phyloP scores from a whole-genome alignment of 2,888 invertebrate species.

The Clostera curtula region DNA sequence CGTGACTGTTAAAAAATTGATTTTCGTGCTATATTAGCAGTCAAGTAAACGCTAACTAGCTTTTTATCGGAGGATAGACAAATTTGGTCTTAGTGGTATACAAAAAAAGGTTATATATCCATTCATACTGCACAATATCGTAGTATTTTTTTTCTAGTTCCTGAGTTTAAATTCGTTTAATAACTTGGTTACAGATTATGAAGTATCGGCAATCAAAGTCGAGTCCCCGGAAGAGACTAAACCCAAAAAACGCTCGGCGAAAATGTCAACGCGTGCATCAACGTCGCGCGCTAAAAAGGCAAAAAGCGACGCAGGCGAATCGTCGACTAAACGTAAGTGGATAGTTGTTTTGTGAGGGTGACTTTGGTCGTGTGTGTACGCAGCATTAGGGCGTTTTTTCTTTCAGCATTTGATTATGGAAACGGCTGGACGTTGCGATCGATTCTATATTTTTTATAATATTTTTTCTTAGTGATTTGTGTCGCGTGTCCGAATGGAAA shows the following conservation, averaged over 20 bases:
- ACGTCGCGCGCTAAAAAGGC: constrained; percentile 47
- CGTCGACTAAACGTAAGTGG: constrained; percentile 59
- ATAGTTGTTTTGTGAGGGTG: constrained; percentile 27
- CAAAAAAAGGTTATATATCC: too few relatives aligned
- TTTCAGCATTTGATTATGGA: neutral
- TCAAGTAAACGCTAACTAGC: too few relatives aligned
- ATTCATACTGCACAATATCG: too few relatives aligned
- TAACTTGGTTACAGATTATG: constrained; percentile 37
- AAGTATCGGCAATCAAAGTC: constrained; percentile 49
- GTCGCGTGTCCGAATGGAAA: too few relatives aligned
- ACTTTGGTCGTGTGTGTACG: constrained; percentile 33
- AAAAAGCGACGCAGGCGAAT: constrained; percentile 36
- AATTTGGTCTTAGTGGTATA: too few relatives aligned
- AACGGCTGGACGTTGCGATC: neutral
- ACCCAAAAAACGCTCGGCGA: constrained; percentile 40
- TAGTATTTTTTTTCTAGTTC: neutral
- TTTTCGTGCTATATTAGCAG: too few relatives aligned
- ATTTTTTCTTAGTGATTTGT: too few relatives aligned
- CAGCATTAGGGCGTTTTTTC: constrained; percentile 6
- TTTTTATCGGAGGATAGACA: too few relatives aligned
- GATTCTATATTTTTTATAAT: too few relatives aligned
- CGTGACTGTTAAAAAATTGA: too few relatives aligned
- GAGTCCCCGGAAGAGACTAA: constrained; percentile 41
- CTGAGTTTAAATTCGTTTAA: neutral
- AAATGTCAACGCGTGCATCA: constrained; percentile 33